A percentile compares a stretch with the other conserved stretches of the same genome.
phyloP scores from a whole-genome alignment of 2,888 invertebrate genomes.

The Laspeyria flexula region DNA sequence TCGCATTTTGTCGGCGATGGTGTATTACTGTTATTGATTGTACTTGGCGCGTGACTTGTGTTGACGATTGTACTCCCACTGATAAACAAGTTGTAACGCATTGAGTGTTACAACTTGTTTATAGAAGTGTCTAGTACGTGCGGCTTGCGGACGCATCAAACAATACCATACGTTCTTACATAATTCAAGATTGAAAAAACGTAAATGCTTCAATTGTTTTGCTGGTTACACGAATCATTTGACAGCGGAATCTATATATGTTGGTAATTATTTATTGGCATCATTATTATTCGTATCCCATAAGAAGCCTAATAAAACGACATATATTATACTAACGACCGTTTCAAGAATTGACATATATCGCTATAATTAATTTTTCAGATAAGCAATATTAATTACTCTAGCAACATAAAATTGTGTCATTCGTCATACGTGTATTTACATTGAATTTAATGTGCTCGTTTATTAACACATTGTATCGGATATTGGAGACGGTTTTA shows the following conservation, averaged over 20 bases:
- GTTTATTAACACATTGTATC: constrained; percentile 25
- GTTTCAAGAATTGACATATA: no score
- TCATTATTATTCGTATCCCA: no score
- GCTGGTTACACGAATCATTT: no score
- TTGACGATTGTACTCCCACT: constrained; percentile 71
- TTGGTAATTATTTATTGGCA: neutral
- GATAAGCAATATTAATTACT: constrained; percentile 6
- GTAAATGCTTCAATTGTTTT: constrained; percentile 4
- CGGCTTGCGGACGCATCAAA: constrained; percentile 25
- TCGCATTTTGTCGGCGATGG: constrained; percentile 78
- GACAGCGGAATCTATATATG: no score
- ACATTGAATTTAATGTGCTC: constrained; percentile 18
- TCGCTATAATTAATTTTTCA: no score
- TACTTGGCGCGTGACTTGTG: constrained; percentile 82
- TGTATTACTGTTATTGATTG: constrained; percentile 84
- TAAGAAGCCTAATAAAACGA: no score
- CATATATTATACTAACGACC: no score
- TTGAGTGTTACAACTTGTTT: constrained; percentile 45
- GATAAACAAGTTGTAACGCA: constrained; percentile 62
- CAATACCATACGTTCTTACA: constrained; percentile 30
- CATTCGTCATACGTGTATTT: constrained; percentile 14
- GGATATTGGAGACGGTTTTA: constrained; percentile 35
- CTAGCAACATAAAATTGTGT: constrained; percentile 8
- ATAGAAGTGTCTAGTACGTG: constrained; percentile 31
- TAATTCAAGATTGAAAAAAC: constrained; percentile 25